Conservation (phyloP, 2,113 vertebrate species). For the Ciconia stormi region DNA sequence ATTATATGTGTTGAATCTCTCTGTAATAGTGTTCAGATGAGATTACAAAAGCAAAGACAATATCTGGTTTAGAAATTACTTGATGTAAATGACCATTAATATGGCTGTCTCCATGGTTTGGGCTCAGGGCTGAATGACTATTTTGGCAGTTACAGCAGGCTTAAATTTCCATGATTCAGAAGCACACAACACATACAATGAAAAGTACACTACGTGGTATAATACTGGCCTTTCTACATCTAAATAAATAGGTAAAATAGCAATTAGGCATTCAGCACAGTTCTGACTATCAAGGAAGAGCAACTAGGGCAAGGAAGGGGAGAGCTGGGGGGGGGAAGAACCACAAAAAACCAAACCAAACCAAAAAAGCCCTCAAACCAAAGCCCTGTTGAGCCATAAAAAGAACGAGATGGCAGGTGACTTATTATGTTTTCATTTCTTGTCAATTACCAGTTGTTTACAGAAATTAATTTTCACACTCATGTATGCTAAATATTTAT, state of each 20-base stretch:
- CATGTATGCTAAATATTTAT: neutral
- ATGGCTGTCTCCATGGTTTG: neutral
- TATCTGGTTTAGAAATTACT: neutral
- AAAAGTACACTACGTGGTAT: neutral
- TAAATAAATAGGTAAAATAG: neutral
- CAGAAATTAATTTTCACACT: neutral
- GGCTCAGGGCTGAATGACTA: neutral
- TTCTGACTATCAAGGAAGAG: neutral
- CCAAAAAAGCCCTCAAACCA: neutral
- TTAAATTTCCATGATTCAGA: neutral
- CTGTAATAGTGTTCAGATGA: neutral
- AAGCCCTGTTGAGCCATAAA: neutral
- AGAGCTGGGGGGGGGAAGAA: too few species aligned
- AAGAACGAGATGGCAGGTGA: neutral
- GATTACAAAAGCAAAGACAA: neutral
- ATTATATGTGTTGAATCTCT: neutral
- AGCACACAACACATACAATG: neutral
- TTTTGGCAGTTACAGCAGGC: neutral
- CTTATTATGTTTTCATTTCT: neutral
- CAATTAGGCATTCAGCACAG: neutral
- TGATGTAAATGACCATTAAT: neutral
- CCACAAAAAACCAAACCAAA: too few species aligned
- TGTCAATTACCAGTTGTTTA: neutral
- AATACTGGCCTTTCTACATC: rapidly evolving
- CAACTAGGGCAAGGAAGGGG: neutral